Evolutionary conservation across 2,797 vertebrate genomes (phyloP), one percentile per base, ranked within the genome.

Genomic region (Loriculus beryllinus): DNA sequence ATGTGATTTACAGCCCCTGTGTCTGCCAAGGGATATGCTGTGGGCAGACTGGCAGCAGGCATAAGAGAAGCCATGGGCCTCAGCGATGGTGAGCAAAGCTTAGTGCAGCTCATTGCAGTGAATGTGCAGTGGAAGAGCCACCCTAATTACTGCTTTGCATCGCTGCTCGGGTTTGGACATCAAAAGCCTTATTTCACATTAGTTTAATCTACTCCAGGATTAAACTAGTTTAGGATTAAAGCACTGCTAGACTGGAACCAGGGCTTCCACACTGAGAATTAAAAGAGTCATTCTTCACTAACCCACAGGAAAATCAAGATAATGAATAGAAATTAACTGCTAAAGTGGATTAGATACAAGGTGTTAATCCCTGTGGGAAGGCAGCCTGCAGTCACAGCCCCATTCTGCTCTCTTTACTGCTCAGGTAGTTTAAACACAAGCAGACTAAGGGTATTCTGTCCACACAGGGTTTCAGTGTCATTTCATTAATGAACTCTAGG

Each of bases 161-260:
- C 35, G 85, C 56, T 87, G 47, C 68, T 91, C 29, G 7, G 22
- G 74, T 82, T 74, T 65, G 81, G 86, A 84, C 93, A 81, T 49
- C 77, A 69, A 76, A 90, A 83, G 28, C 67, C 72, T 82, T 54
- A 31, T 88, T 96, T 90, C 82, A 75, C 42, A 29, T 62, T 33
- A n/a, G 31, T 52, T 93, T 91, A 90, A 90, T 75, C 65, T 45
- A 45, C 19, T 10, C 47, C 82, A 64, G 57, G 80, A 93, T 83
- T 88, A 93, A 91, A 82, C 33, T 45, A 48, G 45, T 79, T 88
- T 65, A 40, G 70, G 92, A 92, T 90, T 92, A 95, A 86, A 31
- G 49, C 29, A 5, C 63, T 39, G n/a, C 29, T 88, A 69, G 63
- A 65, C 88, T 88, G 88, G 80, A 92, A 71, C 84, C 88, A 69